phyloP scores from a whole-genome alignment of 2,888 invertebrate species.

The Bembecia ichneumoniformis region DNA sequence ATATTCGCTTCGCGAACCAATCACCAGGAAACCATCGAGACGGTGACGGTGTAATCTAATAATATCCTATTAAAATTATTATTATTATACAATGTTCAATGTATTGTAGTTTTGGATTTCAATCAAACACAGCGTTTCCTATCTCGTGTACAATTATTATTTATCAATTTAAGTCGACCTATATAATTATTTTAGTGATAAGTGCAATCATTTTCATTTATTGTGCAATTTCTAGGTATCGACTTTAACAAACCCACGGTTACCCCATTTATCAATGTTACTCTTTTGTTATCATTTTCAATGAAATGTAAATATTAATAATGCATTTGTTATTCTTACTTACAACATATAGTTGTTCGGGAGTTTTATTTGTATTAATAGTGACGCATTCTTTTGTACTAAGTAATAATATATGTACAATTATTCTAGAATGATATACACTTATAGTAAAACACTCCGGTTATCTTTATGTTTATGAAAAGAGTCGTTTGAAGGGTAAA shows the following conservation, averaged over 20 bases:
- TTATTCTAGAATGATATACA: conserved; percentile 18
- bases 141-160: not conserved
- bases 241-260: conserved; percentile 22
- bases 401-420: conserved; percentile 11
- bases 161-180: not conserved
- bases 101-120: not conserved
- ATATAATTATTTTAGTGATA: not conserved
- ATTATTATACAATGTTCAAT: not conserved
- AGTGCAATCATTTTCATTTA: conserved; percentile 5
- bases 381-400: conserved; percentile 32
- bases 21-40: conserved; percentile 21
- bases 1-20: conserved; percentile 31
- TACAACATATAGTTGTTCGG: too few relatives aligned
- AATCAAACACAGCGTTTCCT: not conserved
- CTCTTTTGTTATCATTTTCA: conserved; percentile 37
- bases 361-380: conserved; percentile 31
- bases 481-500: not conserved
- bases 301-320: conserved; percentile 27
- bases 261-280: conserved; percentile 36
- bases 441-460: conserved; percentile 5
- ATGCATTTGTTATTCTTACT: conserved; percentile 19
- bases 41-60: conserved; percentile 1
- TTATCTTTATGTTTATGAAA: not conserved
- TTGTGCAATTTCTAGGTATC: conserved; percentile 44
- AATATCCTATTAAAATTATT: conserved; percentile 2